These are phyloP conservation scores for Chironomus striatipennis DNA, from an alignment of 1,140 invertebrate genomes.

Conservation along the genomic window DNA sequence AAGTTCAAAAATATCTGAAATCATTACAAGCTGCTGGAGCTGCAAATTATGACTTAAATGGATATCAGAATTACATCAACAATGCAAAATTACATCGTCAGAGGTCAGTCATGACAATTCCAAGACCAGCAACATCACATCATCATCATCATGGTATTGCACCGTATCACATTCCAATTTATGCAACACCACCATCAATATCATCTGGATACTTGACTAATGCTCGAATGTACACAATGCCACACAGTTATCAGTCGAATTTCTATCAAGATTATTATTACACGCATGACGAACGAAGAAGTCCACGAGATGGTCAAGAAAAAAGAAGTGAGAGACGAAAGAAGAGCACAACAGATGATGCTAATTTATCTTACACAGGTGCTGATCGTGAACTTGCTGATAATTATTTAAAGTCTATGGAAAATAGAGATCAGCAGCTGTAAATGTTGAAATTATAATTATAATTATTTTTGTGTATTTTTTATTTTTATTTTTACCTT, in stretches of 20 bases:
- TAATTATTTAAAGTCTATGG: neutral
- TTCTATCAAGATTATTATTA: conserved; percentile 17
- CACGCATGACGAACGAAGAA: neutral
- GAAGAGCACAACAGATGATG: neutral
- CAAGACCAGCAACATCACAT: neutral
- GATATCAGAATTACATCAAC: neutral
- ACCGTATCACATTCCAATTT: neutral
- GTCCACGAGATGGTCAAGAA: conserved; percentile 26
- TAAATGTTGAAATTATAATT: neutral
- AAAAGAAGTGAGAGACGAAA: conserved; percentile 1
- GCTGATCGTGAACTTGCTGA: neutral
- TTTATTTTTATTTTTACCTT: conserved; percentile 34
- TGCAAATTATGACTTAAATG: conserved; percentile 5
- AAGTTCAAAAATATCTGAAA: conserved; percentile 12
- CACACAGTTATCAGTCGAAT: conserved; percentile 24
- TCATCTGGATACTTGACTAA: conserved; percentile 1
- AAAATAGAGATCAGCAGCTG: conserved; percentile 18
- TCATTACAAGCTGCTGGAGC: neutral
- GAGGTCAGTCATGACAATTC: neutral
- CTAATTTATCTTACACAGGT: neutral
- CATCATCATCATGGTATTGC: neutral
- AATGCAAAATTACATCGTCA: neutral
- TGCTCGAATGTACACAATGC: conserved; percentile 1
- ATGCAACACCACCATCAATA: neutral
- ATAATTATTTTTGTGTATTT: conserved; percentile 27